Percentiles rank a stretch among this genome's conserved stretches.
Conservation (phyloP, 1,140 invertebrate species). For the Drosophila mayri region DNA sequence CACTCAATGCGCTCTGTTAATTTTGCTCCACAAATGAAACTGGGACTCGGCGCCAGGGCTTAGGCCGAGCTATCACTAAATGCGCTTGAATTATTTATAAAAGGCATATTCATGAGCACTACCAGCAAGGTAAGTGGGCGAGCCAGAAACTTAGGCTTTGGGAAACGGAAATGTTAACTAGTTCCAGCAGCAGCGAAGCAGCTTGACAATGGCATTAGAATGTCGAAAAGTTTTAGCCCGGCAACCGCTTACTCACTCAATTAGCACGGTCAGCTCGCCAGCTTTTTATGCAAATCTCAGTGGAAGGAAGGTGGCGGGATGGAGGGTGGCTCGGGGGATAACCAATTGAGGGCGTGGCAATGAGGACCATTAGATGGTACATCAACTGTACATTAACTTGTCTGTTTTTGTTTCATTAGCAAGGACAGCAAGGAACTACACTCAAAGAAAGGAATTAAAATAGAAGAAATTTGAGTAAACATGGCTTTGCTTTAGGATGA, state of each 20-base stretch:
- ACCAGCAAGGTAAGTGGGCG: constrained; percentile 34
- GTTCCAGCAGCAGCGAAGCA: constrained; percentile 52
- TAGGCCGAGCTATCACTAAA: constrained; percentile 69
- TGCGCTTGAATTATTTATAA: constrained; percentile 82
- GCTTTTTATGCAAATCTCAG: constrained; percentile 78
- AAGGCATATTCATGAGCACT: constrained; percentile 77
- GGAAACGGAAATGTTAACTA: constrained; percentile 76
- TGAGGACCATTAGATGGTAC: constrained; percentile 72
- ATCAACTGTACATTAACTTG: constrained; percentile 83
- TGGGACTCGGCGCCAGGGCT: constrained; percentile 46
- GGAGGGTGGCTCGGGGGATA: background rate
- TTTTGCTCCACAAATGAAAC: constrained; percentile 69
- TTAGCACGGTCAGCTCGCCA: constrained; percentile 58
- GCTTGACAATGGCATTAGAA: constrained; percentile 82
- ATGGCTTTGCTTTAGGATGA: too few relatives aligned
- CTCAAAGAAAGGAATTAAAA: constrained; percentile 21
- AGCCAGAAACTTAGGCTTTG: constrained; percentile 1
- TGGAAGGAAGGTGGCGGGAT: background rate
- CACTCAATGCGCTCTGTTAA: constrained; percentile 82
- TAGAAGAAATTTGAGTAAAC: too few relatives aligned
- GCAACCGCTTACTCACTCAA: constrained; percentile 76
- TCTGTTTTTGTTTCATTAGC: constrained; percentile 81
- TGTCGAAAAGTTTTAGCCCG: constrained; percentile 68
- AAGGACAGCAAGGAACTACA: constrained; percentile 36
- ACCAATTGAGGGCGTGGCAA: constrained; percentile 21